Conservation (phyloP, 2,888 invertebrate species). For the Papilio demoleus region DNA sequence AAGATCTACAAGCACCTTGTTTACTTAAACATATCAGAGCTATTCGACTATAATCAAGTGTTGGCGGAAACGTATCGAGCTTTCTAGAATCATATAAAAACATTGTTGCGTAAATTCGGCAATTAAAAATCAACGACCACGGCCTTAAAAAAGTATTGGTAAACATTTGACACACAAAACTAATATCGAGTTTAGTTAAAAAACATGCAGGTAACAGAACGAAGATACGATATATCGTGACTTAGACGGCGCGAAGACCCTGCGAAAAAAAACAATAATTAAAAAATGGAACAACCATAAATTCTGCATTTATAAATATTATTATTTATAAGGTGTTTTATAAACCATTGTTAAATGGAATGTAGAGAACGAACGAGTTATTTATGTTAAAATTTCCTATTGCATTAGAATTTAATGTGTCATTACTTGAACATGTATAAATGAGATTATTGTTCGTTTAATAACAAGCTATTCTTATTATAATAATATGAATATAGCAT, state of each 20-base stretch:
- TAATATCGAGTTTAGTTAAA: conserved; percentile 24
- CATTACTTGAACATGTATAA: background rate
- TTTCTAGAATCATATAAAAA: conserved; percentile 5
- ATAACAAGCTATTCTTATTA: no score
- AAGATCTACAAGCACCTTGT: conserved; percentile 37
- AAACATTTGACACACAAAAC: conserved; percentile 24
- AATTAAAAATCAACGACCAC: background rate
- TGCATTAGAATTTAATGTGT: background rate
- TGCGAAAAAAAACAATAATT: conserved; percentile 55
- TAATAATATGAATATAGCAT: no score
- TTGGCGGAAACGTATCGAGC: conserved; percentile 6
- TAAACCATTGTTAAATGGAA: background rate
- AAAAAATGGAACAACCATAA: background rate
- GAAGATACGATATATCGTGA: conserved; percentile 26
- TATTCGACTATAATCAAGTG: background rate
- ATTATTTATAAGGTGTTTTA: no score
- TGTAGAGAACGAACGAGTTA: background rate
- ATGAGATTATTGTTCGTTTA: background rate
- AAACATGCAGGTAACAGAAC: conserved; percentile 17
- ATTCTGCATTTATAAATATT: no score
- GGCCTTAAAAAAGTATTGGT: background rate
- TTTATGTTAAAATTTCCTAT: background rate
- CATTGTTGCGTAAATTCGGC: conserved; percentile 4
- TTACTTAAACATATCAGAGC: conserved; percentile 30
- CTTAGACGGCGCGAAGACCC: conserved; percentile 67